Evolutionary conservation across 2,113 vertebrate species (phyloP).

Genomic region (Nansenia antarctica): DNA sequence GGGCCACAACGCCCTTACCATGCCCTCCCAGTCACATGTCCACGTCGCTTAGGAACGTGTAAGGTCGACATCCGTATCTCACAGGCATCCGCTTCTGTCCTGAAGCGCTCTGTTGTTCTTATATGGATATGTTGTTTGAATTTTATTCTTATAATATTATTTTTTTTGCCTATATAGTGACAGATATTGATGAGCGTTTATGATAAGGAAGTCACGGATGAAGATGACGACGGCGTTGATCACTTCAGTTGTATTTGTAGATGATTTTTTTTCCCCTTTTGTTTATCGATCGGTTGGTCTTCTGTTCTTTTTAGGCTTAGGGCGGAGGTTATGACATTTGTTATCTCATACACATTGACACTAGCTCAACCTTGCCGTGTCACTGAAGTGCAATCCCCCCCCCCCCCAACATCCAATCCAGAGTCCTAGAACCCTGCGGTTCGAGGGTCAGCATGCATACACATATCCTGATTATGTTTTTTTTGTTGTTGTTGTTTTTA

Average conservation of each 20-base stretch:
- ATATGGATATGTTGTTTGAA: background rate
- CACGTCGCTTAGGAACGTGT: background rate
- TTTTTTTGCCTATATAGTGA: background rate
- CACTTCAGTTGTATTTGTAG: background rate
- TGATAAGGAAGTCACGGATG: too few species aligned
- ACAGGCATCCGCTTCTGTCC: background rate
- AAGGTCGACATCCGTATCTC: background rate
- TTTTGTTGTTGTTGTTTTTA: conserved; percentile 7
- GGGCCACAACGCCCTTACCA: background rate
- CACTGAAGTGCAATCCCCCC: background rate
- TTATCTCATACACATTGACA: background rate
- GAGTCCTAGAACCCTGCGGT: conserved; percentile 3
- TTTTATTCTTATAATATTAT: background rate
- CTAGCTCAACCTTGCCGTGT: background rate
- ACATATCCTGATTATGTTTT: conserved; percentile 31
- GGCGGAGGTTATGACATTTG: background rate
- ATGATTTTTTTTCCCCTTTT: background rate
- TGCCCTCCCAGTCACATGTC: background rate
- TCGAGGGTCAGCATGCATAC: background rate
- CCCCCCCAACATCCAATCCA: background rate
- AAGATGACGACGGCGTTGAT: background rate
- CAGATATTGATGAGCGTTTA: too few species aligned
- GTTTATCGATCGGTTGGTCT: background rate
- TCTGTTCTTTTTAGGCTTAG: background rate
- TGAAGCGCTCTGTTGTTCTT: background rate